Evolutionary conservation across 2,113 vertebrate genomes (phyloP), one percentile per base, ranked within the genome.

Genomic region (Nothocercus nigrocapillus): DNA sequence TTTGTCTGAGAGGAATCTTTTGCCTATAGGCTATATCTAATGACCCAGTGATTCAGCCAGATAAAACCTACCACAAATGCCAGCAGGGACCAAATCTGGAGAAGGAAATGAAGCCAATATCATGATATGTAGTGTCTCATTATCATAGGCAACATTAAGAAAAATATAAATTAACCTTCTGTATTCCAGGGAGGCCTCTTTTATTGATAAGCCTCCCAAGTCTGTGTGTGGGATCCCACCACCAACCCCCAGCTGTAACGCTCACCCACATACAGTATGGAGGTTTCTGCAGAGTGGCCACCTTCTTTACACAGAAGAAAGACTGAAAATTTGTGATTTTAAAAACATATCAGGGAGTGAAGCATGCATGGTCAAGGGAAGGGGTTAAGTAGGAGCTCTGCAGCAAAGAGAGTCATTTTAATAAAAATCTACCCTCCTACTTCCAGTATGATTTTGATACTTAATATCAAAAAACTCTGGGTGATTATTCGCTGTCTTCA

Each of bases 221-320:
- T 78, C 8, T 74, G 49, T 38, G 30, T 27, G 28, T 58, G 69
- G 68, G 25, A 70, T 32, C 32, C 76, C 77, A 68, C 2, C 1
- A 88, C 32, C 21, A 58, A 7, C 11, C 11, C 54, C 42, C 38
- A 76, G 51, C 51, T 79, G 70, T 9, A 32, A 1, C 67, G 20
- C 62, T 61, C 34, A 58, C 56, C 32, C 28, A 27, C 0, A 1
- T 0, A 22, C 11, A 42, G 1, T 0, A 22, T 12, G 47, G 66
- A 47, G 22, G 34, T 22, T 38, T 56, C 30, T 30, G 51, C 56
- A 84, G 32, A 8, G n/a, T 14, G 69, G 66, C 64, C 34, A 56
- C 0, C 0, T n/a, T 44, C 25, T 38, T 19, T 42, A 21, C 36
- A 18, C 13, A 36, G 61, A 1, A 4, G 24, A 15, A 28, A 49